Base-by-base conservation (phyloP, 2,888 invertebrate species). In the Acleris emargana region DNA sequence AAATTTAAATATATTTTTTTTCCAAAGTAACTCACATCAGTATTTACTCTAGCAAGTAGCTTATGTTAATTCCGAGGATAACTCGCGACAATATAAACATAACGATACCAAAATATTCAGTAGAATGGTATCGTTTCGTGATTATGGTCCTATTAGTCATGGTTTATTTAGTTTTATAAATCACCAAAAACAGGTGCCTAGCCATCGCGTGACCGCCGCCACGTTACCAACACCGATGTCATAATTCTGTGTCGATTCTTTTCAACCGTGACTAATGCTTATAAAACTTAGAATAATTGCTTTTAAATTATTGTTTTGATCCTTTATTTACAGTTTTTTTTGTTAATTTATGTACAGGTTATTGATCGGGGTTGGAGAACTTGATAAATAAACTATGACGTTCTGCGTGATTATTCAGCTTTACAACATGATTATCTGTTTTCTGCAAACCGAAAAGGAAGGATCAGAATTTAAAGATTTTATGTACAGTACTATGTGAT, bases 141-240 rank as follows among this genome's bases (percentile, higher is more conserved):
- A 85, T 73, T 68, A 72, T 61, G 64, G 63, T 57, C 66, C 51
- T 57, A 74, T 89, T 89, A 91, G 86, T 91, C 89, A 91, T 86
- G 83, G 83, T 82, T 79, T 80, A 81, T 79, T 74, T 80, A 77
- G 74, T 76, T 69, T 75, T 76, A 89, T 91, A 91, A 91, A 91
- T 92, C 91, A 91, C 87, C 89, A 81, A 91, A 89, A 88, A 80
- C 82, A 81, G 86, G 86, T 81, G 82, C 81, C 80, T 77, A 66
- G 54, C 69, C 73, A 73, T 85, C 77, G 84, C 86, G 86, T 84
- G 85, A 81, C 81, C 73, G 81, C 76, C 76, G 80, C 78, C 79
- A 81, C 83, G 86, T 83, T 80, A 78, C 78, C 80, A 81, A 78
- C 76, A 73, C 73, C 89, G 85, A 91, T 87, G 89, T 91, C 91